These are phyloP conservation scores for Otis tarda DNA, from an alignment of 2,113 vertebrate genomes.

Conservation along the genomic window DNA sequence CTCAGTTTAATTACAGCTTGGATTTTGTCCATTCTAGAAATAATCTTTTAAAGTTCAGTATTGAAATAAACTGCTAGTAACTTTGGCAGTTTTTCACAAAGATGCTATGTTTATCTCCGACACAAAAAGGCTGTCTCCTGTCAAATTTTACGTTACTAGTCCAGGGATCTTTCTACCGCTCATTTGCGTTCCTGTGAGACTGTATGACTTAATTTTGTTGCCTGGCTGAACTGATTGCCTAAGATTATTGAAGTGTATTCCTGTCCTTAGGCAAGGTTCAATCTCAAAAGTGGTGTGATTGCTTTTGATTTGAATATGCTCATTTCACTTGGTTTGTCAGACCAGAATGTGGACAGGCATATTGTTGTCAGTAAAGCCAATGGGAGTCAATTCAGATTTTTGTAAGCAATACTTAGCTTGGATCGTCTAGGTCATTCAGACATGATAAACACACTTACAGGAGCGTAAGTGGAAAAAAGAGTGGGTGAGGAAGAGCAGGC, in stretches of 20 bases:
- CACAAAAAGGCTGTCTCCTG: background rate
- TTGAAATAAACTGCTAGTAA: background rate
- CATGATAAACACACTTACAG: background rate
- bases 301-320: background rate
- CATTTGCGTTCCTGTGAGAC: background rate
- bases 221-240: background rate
- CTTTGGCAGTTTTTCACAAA: background rate
- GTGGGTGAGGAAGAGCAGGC: background rate
- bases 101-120: background rate
- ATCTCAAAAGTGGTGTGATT: background rate
- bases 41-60: background rate
- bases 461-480: background rate
- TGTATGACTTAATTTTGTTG: background rate
- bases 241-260: background rate
- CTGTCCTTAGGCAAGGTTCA: background rate
- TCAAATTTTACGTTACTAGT: background rate
- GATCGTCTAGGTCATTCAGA: background rate
- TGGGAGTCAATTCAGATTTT: background rate
- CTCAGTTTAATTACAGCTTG: background rate
- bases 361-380: background rate
- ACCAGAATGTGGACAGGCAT: background rate
- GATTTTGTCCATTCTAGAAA: background rate
- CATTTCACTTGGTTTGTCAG: background rate
- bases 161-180: background rate
- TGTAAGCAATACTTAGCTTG: background rate